These are phyloP conservation scores for Chionomys nivalis DNA, from an alignment of 2,113 vertebrate species.

Conservation along the genomic window DNA sequence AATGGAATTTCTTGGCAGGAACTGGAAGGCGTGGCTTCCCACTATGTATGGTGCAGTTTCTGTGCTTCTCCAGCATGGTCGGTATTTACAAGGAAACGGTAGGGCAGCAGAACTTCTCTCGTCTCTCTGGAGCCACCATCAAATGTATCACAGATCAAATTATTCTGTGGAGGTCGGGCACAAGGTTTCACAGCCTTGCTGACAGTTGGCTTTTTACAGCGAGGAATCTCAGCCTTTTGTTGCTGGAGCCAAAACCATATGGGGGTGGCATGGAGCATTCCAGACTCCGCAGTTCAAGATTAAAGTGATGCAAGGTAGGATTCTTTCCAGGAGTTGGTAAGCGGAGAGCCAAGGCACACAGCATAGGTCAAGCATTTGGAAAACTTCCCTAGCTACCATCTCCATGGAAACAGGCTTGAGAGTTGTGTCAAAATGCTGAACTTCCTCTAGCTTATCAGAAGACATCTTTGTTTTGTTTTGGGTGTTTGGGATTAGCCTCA, in stretches of 20 bases:
- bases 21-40: neutral
- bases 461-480: neutral
- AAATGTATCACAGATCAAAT: neutral
- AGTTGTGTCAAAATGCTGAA: neutral
- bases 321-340: neutral
- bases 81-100: neutral
- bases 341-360: neutral
- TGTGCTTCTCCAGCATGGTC: neutral
- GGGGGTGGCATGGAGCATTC: neutral
- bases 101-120: neutral
- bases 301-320: neutral
- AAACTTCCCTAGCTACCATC: neutral
- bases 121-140: neutral
- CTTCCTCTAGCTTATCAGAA: slow-evolving; percentile 3
- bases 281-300: neutral
- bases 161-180: neutral
- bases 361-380: neutral
- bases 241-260: neutral
- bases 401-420: neutral
- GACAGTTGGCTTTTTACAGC: neutral
- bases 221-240: neutral
- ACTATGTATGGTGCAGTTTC: too few relatives aligned
- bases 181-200: neutral
- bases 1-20: neutral
- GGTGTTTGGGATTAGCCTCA: neutral